These are phyloP conservation scores for Tylochromis polylepis DNA, from an alignment of 2,113 vertebrate species.

Conservation along the genomic window DNA sequence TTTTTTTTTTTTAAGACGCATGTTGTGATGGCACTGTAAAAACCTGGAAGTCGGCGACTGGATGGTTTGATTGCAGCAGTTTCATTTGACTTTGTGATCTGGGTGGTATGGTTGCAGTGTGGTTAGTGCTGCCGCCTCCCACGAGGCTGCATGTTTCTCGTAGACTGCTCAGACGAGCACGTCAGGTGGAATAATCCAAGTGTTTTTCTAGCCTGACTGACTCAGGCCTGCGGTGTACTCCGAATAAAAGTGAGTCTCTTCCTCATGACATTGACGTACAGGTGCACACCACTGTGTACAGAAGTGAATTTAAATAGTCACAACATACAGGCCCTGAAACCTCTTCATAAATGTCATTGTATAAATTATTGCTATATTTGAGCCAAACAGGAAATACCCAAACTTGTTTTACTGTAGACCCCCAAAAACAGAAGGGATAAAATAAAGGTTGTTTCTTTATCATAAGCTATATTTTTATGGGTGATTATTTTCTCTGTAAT, in stretches of 20 bases:
- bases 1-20: background rate
- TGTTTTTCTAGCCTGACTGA: background rate
- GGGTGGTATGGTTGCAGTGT: conserved; percentile 37
- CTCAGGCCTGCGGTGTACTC: background rate
- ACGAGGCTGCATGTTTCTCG: conserved; percentile 23
- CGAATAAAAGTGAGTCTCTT: background rate
- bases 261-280: background rate
- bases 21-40: conserved; percentile 4
- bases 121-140: conserved; percentile 21
- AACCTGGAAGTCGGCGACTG: background rate
- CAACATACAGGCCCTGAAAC: background rate
- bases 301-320: background rate
- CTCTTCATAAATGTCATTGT: background rate
- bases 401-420: background rate
- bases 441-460: background rate
- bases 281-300: background rate
- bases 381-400: background rate
- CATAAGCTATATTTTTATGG: background rate
- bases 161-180: conserved; percentile 10
- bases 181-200: conserved; percentile 1
- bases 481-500: background rate
- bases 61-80: background rate
- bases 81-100: conserved; percentile 11
- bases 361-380: background rate
- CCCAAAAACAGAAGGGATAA: background rate